phyloP scores from a whole-genome alignment of 2,888 invertebrate species.

The Eurois occulta region DNA sequence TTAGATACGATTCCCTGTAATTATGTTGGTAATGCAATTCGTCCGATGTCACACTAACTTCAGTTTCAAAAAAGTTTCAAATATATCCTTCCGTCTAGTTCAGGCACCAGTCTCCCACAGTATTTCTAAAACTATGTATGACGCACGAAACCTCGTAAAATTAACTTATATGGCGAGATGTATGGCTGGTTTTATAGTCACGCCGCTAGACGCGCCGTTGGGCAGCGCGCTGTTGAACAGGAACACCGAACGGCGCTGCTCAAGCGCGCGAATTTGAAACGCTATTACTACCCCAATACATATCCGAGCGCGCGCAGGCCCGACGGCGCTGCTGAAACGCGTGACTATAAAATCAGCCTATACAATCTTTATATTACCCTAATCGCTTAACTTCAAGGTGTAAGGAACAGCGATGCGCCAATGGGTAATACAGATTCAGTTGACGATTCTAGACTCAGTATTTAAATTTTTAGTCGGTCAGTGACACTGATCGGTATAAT shows the following conservation, averaged over 20 bases:
- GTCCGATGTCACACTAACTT: conserved; percentile 30
- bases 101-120: background rate
- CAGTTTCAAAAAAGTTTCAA: conserved; percentile 1
- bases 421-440: background rate
- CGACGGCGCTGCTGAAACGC: too few relatives aligned
- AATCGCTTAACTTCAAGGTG: background rate
- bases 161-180: background rate
- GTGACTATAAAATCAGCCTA: too few relatives aligned
- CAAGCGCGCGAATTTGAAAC: too few relatives aligned
- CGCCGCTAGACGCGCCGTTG: too few relatives aligned
- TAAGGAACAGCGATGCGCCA: background rate
- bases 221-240: too few relatives aligned
- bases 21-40: conserved; percentile 57
- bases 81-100: background rate
- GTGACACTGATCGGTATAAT: background rate
- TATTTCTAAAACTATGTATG: background rate
- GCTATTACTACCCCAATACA: too few relatives aligned
- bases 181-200: too few relatives aligned
- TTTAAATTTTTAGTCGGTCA: background rate
- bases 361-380: too few relatives aligned
- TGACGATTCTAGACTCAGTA: background rate
- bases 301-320: too few relatives aligned
- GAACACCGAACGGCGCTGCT: too few relatives aligned
- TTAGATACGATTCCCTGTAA: conserved; percentile 55
- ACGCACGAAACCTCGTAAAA: background rate